Evolutionary conservation across 2,888 invertebrate species (phyloP).

Genomic region (Conus canariensis): DNA sequence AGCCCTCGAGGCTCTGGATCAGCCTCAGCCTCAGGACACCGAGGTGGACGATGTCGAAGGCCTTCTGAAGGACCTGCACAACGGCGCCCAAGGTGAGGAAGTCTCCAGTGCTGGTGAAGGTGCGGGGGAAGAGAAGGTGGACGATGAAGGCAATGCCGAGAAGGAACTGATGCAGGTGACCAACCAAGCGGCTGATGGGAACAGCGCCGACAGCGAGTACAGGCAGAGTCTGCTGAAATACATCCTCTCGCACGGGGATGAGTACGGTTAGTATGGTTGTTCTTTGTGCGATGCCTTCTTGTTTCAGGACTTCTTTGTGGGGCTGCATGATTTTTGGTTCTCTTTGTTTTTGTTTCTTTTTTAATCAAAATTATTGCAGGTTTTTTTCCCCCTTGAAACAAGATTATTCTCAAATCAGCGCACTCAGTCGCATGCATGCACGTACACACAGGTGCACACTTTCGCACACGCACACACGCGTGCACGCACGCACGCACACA

Average conservation of each 20-base stretch:
- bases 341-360: background rate
- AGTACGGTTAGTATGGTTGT: background rate
- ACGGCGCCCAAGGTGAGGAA: background rate
- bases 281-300: background rate
- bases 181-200: background rate
- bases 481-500: background rate
- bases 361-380: no score
- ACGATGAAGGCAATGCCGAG: constrained; percentile 35
- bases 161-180: constrained; percentile 37
- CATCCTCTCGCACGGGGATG: constrained; percentile 26
- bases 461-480: background rate
- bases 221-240: constrained; percentile 30
- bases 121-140: constrained; percentile 4
- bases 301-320: background rate
- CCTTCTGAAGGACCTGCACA: constrained; percentile 37
- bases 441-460: background rate
- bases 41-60: constrained; percentile 18
- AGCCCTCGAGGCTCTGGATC: background rate
- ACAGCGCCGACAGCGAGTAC: constrained; percentile 18
- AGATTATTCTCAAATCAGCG: no score
- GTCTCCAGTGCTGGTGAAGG: background rate
- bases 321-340: background rate
- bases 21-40: background rate
- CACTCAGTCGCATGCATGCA: background rate
- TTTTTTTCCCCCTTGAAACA: no score